Evolutionary conservation across 1,140 invertebrate species (phyloP), one percentile per base, ranked within the genome.

Genomic region (Drosophila asahinai): DNA sequence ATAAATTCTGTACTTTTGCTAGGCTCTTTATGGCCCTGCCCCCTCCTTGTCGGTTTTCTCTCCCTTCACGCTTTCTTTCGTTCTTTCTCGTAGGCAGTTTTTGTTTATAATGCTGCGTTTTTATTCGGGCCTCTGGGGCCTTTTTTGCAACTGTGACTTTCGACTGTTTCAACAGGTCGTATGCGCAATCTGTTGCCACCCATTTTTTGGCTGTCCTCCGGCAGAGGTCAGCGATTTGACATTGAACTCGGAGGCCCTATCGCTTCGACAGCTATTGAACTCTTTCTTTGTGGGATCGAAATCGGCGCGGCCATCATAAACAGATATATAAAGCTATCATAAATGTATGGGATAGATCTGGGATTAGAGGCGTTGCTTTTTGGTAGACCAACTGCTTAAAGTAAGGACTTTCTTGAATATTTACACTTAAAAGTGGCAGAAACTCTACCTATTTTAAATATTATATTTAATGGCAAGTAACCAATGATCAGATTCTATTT

Each of bases 151-250:
- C 19, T 40, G 43, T 65, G 70, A 82, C 67, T 65, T 68, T 76
- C 55, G 38, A 73, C 60, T 27, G 38, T 78, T 65, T 81, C 84
- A 87, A 89, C 84, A 87, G 84, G 84, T 87, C 86, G 66, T 64
- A 77, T 77, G 60, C 22, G 27, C 54, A 55, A 86, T 86, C 80
- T 81, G 45, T 62, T 62, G 57, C 43, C 49, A 68, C 49, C 67
- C 22, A 55, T 68, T 71, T 55, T 49, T 52, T 68, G 40, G 63
- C 33, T 40, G 25, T 67, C 12, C 48, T 19, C 40, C n/a, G 25
- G 25, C 63, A 70, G 30, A 71, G 76, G 76, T 79, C 76, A 79
- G 47, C 40, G 38, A 64, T 64, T 79, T 78, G 76, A 79, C 76
- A 78, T 79, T 79, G 76, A 72, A 79, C 75, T 72, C 74, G 22